Evolutionary conservation across 2,113 vertebrate species (phyloP).

Genomic region (Tychaedon coryphoeus): DNA sequence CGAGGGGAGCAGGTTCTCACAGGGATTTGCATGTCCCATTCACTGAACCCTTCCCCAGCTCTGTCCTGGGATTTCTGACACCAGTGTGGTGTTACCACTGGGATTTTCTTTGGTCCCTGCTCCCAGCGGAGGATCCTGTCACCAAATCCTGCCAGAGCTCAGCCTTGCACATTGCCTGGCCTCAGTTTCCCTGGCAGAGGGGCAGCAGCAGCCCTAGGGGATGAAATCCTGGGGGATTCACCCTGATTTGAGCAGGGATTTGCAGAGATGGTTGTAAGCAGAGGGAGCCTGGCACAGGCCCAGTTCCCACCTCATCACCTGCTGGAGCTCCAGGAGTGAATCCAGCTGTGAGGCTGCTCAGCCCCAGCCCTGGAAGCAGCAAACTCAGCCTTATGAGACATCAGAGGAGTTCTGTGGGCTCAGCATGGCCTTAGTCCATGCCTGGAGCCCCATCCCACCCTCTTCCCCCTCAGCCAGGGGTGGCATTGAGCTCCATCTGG

Average conservation of each 20-base stretch:
- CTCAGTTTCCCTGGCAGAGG: not conserved
- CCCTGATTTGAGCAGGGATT: not conserved
- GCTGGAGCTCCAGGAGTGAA: not conserved
- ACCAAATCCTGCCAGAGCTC: not conserved
- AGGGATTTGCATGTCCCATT: accelerated
- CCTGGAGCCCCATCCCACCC: not conserved
- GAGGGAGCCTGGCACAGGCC: not conserved
- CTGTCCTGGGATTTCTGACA: not conserved
- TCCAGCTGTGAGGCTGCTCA: not conserved
- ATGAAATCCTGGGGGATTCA: accelerated
- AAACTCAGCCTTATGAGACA: not conserved
- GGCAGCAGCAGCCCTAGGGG: not conserved
- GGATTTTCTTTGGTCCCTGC: not conserved
- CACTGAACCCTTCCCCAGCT: accelerated
- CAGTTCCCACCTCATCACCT: accelerated
- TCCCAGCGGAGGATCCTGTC: accelerated
- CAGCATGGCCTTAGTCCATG: accelerated
- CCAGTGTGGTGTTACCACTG: accelerated
- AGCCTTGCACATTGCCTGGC: not conserved
- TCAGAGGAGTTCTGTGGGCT: not conserved
- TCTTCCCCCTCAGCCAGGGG: not conserved
- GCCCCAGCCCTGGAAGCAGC: not conserved
- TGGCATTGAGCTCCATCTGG: accelerated
- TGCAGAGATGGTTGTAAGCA: not conserved
- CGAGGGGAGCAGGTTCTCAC: accelerated